Evolutionary conservation across 2,888 invertebrate species (phyloP).

Genomic region (Ecliptopera silaceata): DNA sequence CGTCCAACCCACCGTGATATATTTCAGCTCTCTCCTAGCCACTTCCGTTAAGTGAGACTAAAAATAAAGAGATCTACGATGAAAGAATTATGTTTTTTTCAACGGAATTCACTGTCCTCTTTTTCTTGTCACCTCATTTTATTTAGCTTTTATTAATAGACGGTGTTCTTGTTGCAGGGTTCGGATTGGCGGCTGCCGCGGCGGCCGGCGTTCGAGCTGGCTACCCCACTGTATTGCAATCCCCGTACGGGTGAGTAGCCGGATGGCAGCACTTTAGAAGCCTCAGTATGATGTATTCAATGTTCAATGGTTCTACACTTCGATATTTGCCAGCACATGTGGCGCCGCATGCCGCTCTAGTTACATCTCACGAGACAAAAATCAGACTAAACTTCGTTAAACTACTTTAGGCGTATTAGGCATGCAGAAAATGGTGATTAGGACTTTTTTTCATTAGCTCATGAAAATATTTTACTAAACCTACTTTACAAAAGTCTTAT

Average conservation of each 20-base stretch:
- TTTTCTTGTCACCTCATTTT: slow-evolving; percentile 51
- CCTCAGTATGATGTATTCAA: slow-evolving; percentile 72
- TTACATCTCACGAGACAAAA: slow-evolving; percentile 83
- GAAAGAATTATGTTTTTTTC: slow-evolving; percentile 62
- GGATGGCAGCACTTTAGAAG: slow-evolving; percentile 40
- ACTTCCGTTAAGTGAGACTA: slow-evolving; percentile 75
- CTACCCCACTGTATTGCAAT: slow-evolving; percentile 89
- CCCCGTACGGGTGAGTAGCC: slow-evolving; percentile 92
- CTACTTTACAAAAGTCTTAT: neutral
- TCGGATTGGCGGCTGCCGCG: slow-evolving; percentile 73
- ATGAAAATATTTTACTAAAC: too few relatives aligned
- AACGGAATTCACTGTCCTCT: slow-evolving; percentile 46
- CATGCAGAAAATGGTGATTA: neutral
- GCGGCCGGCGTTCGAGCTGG: slow-evolving; percentile 90
- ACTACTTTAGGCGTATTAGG: neutral
- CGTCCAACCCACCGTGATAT: slow-evolving; percentile 71
- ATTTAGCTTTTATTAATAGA: slow-evolving; percentile 42
- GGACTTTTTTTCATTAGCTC: neutral
- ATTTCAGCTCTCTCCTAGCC: slow-evolving; percentile 67
- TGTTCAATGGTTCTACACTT: slow-evolving; percentile 81
- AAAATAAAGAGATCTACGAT: slow-evolving; percentile 63
- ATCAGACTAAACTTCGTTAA: slow-evolving; percentile 56
- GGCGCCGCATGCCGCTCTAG: slow-evolving; percentile 71
- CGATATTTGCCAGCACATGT: slow-evolving; percentile 80
- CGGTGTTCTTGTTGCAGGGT: slow-evolving; percentile 67